Base-by-base conservation (phyloP, 2,113 vertebrate genomes). In the Channa maculata region DNA sequence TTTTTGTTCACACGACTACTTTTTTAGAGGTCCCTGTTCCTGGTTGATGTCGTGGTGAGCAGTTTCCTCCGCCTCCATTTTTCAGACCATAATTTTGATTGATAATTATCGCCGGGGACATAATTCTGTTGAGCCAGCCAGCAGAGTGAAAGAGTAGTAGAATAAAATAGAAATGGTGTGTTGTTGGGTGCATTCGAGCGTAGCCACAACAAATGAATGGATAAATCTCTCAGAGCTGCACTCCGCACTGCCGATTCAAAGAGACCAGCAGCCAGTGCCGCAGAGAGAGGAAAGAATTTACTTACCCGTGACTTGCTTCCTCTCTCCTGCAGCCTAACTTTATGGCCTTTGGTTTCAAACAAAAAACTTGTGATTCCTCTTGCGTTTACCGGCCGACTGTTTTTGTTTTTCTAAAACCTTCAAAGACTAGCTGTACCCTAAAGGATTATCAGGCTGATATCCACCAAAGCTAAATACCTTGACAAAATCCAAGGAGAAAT, bases 151-250 rank as follows among this genome's bases (percentile, higher is more conserved):
- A 89, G 92, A 91, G 85, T 84, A 88, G 89, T 75, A 80, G 90
- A 94, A 92, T 92, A 91, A 92, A 92, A 93, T 89, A 93, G 82
- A 86, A 88, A 90, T 92, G 91, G 77, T 82, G 80, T 93, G 88
- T 90, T 84, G 91, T 91, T 79, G 89, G 85, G 90, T 73, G 89
- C 88, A 87, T 86, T 92, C 82, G 66, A 90, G 91, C 91, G 77
- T 75, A 83, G 84, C 91, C 88, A 90, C 89, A 92, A 92, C 92
- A 94, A 92, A 95, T 94, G 86, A 94, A 93, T 84, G 91, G 88
- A 94, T 94, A 94, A 94, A 94, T 94, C 94, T 94, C 87, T 61
- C 73, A 61, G 87, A 79, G 83, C 80, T 67, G 83, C 75, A 64
- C 73, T 71, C 72, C 64, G 75, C 82, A 65, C 84, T 61, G 79